Conservation (phyloP, 2,888 invertebrate species). For the Drosophila pullipes region DNA sequence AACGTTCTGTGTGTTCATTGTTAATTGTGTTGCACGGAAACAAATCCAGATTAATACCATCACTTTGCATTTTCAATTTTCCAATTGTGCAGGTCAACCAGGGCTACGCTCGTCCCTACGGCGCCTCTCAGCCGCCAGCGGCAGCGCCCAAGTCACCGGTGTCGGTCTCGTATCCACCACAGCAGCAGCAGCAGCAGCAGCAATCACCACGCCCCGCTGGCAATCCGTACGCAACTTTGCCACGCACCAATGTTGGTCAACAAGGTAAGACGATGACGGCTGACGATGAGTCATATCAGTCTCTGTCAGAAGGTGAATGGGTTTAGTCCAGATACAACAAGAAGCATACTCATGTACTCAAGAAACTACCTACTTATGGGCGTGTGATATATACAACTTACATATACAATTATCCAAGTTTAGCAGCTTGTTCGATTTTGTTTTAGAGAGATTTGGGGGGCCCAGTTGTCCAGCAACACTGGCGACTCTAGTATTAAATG, state of each 20-base stretch:
- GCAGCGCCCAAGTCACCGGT: constrained; percentile 84
- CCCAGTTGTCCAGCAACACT: constrained; percentile 8
- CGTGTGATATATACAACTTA: constrained; percentile 29
- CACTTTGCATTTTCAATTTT: background rate
- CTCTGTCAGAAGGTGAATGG: constrained; percentile 81
- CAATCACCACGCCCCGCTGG: constrained; percentile 71
- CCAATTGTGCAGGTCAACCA: constrained; percentile 80
- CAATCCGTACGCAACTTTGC: constrained; percentile 85
- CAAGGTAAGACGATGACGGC: constrained; percentile 84
- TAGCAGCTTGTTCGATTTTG: constrained; percentile 23
- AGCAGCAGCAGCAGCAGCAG: constrained; percentile 67
- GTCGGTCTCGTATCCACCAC: constrained; percentile 84
- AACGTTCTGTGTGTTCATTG: constrained; percentile 10
- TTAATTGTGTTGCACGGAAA: background rate
- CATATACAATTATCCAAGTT: constrained; percentile 21
- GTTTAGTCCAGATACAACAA: constrained; percentile 59
- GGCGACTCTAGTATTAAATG: constrained; percentile 37
- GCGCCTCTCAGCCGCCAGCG: constrained; percentile 71
- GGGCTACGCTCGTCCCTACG: constrained; percentile 84
- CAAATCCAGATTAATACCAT: background rate
- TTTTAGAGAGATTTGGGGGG: constrained; percentile 14
- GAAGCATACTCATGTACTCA: constrained; percentile 19
- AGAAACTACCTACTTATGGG: constrained; percentile 20
- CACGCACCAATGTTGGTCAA: constrained; percentile 83
- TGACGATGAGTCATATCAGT: constrained; percentile 69